Conservation (phyloP, 2,888 invertebrate genomes). For the Chrysodeixis includens region DNA sequence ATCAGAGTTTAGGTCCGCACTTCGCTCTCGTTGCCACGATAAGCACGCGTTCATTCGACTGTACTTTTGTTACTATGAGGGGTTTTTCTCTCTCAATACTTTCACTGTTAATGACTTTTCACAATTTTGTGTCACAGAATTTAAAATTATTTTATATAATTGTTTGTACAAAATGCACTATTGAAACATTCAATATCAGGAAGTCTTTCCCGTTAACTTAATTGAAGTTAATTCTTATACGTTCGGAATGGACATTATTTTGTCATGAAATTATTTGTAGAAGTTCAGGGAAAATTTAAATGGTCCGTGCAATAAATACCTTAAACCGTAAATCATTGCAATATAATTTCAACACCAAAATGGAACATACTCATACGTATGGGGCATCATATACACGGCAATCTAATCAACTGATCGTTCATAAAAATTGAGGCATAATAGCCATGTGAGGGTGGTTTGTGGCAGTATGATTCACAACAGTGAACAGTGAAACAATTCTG, state of each 20-base stretch:
- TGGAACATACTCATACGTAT: not conserved
- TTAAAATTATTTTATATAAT: too few species aligned
- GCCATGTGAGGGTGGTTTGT: constrained; percentile 15
- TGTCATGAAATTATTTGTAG: too few species aligned
- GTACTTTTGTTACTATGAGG: constrained; percentile 52
- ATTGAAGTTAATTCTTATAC: too few species aligned
- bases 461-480: constrained; percentile 14
- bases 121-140: not conserved
- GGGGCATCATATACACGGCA: not conserved
- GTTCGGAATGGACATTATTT: too few species aligned
- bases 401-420: constrained; percentile 9
- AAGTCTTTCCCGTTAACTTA: too few species aligned
- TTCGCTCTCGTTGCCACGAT: constrained; percentile 63
- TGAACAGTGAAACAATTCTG: constrained; percentile 8
- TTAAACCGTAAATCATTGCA: too few species aligned
- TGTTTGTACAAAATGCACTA: too few species aligned
- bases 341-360: not conserved
- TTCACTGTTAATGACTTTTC: not conserved
- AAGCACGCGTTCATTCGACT: constrained; percentile 65
- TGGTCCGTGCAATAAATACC: too few species aligned
- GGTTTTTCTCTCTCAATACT: constrained; percentile 30
- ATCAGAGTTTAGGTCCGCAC: constrained; percentile 69
- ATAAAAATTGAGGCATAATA: not conserved
- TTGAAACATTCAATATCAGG: too few species aligned
- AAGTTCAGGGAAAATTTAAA: too few species aligned